A percentile compares a stretch with the other conserved stretches of the same genome.
These are phyloP conservation scores for Callosobruchus maculatus DNA, from an alignment of 2,888 invertebrate species.

Conservation along the genomic window DNA sequence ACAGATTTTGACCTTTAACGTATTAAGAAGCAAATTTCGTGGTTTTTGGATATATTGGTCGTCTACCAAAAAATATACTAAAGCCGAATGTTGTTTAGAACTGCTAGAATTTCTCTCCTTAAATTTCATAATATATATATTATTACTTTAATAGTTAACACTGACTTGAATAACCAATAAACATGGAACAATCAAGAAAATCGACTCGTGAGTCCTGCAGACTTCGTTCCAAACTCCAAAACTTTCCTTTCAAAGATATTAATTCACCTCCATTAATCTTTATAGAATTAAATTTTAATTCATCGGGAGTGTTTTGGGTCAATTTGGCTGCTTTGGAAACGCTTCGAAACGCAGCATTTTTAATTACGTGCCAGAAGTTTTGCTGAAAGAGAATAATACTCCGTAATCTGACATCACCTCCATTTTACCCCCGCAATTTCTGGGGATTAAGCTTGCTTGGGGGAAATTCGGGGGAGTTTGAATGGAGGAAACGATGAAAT, in stretches of 20 bases:
- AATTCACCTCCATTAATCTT: neutral
- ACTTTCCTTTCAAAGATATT: neutral
- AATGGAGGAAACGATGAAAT: neutral
- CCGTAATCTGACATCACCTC: neutral
- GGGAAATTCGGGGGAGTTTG: neutral
- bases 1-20: too few relatives aligned
- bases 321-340: neutral
- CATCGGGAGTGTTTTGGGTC: neutral
- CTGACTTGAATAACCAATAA: too few relatives aligned
- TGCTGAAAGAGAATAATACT: neutral
- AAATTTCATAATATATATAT: too few relatives aligned
- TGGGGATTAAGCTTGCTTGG: neutral
- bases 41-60: too few relatives aligned
- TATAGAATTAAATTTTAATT: neutral
- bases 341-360: neutral
- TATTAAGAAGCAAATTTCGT: too few relatives aligned
- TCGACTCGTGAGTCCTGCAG: too few relatives aligned
- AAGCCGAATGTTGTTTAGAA: too few relatives aligned
- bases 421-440: neutral
- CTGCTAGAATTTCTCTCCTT: too few relatives aligned
- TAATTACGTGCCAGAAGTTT: neutral
- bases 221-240: too few relatives aligned
- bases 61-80: too few relatives aligned
- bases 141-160: too few relatives aligned
- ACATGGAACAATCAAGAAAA: too few relatives aligned